Base-by-base conservation (phyloP, 2,113 vertebrate genomes). In the Vombatus ursinus region DNA sequence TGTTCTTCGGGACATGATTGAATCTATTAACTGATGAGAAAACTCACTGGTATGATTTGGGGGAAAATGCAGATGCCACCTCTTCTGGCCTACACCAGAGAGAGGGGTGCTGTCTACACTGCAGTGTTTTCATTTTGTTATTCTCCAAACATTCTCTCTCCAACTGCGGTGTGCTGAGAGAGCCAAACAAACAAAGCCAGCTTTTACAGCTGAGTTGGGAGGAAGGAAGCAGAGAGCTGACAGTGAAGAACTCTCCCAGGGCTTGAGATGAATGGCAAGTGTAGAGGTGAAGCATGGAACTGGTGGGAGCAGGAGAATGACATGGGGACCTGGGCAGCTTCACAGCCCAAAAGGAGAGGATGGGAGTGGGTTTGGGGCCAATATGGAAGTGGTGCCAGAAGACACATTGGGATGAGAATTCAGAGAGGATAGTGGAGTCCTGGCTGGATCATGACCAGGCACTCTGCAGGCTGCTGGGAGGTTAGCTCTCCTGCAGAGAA, bases 41-140 rank as follows among this genome's bases (percentile, higher is more conserved):
- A 89, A 49, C 48, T 8, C 91, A 96, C 93, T 92, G 47, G 23
- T 96, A 47, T 77, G 95, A 31, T 16, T 94, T 91, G 77, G 94
- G 93, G 90, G 37, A 94, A 96, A 48, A 48, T 90, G 77, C 23
- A 94, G 49, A 25, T 47, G 93, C 91, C 61, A 12, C 92, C 19
- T 16, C 7, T 0, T 44, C 44, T 95, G 92, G 93, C 53, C 48
- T 91, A 92, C 51, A 93, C 1, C 2, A 49, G 90, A 26, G 77
- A 4, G 50, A 93, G 31, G 50, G 54, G 1, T 3, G 7, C 7
- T 37, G 0, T 94, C 44, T 96, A 48, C 19, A 24, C 44, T 96
- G 51, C 50, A 90, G 3, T 96, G 4, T n/a, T 94, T 96, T 95
- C 31, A 54, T 25, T 24, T 57, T 90, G 47, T 10, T 31, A 68